Percentiles rank a stretch among this genome's conserved stretches.
phyloP scores from a whole-genome alignment of 2,797 vertebrate genomes.

The Mus minutoides region DNA sequence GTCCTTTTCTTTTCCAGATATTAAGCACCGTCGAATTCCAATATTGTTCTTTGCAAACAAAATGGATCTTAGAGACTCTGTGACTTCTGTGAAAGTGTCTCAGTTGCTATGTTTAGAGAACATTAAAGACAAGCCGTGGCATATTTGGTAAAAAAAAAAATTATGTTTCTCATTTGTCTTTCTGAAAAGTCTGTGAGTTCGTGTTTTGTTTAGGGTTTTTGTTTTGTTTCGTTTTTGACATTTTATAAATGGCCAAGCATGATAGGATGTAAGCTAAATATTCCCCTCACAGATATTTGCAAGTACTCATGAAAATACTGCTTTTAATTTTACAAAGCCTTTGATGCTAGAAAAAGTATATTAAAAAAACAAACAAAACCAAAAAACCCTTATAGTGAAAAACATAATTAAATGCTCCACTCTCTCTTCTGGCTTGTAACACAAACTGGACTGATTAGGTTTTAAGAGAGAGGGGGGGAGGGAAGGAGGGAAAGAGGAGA shows the following conservation, averaged over 20 bases:
- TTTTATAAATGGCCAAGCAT: slow-evolving; percentile 42
- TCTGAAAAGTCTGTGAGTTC: slow-evolving; percentile 12
- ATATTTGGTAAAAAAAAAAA: slow-evolving; percentile 93
- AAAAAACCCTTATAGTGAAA: not conserved
- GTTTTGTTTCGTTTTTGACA: not conserved
- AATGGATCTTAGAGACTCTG: slow-evolving; percentile 97
- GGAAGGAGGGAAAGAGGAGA: too few species aligned
- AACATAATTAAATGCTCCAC: not conserved
- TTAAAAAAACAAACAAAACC: not conserved
- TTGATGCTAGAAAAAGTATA: not conserved
- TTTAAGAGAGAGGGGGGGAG: not conserved
- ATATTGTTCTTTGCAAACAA: slow-evolving; percentile 99
- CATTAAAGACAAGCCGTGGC: slow-evolving; percentile 99
- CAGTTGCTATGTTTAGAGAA: slow-evolving; percentile 96
- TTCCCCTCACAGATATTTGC: slow-evolving; percentile 55
- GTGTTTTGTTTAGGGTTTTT: not conserved
- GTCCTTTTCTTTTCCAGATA: slow-evolving; percentile 88
- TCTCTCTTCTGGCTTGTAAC: not conserved
- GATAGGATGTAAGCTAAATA: not conserved
- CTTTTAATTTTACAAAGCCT: slow-evolving; percentile 41
- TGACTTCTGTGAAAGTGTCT: slow-evolving; percentile 97
- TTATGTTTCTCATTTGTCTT: slow-evolving; percentile 76
- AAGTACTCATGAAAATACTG: not conserved
- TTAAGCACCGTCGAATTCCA: slow-evolving; percentile 97
- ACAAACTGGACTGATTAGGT: not conserved